Evolutionary conservation across 2,113 vertebrate species (phyloP).

Genomic region (Gymnogyps californianus): DNA sequence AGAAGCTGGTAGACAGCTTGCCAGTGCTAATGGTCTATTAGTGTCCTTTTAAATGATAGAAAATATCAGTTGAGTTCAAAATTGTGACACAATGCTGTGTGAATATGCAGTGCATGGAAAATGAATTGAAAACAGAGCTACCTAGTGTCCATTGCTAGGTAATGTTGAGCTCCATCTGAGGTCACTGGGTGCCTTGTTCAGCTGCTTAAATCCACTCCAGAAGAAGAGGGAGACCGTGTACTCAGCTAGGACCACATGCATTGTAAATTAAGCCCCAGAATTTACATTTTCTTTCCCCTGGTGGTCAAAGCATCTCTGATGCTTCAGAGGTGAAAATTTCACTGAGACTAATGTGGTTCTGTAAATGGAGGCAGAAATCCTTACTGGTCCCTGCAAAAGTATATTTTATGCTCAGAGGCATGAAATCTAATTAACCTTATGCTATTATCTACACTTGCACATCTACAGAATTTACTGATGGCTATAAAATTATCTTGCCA

Average conservation of each 20-base stretch:
- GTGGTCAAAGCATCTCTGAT: neutral
- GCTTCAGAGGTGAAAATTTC: neutral
- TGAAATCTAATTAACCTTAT: slow-evolving; percentile 70
- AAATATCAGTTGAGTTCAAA: neutral
- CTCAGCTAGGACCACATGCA: neutral
- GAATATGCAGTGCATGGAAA: neutral
- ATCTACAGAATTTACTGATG: slow-evolving; percentile 63
- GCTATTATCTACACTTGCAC: slow-evolving; percentile 42
- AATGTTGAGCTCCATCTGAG: neutral
- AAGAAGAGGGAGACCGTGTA: neutral
- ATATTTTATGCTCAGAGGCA: slow-evolving; percentile 31
- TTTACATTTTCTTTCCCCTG: neutral
- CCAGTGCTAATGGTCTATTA: neutral
- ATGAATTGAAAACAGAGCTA: neutral
- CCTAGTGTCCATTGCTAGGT: neutral
- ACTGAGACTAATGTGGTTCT: neutral
- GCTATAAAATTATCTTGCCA: slow-evolving; percentile 62
- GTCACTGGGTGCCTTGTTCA: neutral
- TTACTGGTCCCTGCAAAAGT: neutral
- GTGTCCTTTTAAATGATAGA: neutral
- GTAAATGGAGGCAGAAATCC: slow-evolving; percentile 26
- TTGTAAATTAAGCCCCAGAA: neutral
- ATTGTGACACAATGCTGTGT: neutral
- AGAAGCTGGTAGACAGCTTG: neutral
- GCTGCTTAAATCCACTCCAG: neutral